Evolutionary conservation across 2,888 invertebrate species (phyloP).

Genomic region (Tyria jacobaeae): DNA sequence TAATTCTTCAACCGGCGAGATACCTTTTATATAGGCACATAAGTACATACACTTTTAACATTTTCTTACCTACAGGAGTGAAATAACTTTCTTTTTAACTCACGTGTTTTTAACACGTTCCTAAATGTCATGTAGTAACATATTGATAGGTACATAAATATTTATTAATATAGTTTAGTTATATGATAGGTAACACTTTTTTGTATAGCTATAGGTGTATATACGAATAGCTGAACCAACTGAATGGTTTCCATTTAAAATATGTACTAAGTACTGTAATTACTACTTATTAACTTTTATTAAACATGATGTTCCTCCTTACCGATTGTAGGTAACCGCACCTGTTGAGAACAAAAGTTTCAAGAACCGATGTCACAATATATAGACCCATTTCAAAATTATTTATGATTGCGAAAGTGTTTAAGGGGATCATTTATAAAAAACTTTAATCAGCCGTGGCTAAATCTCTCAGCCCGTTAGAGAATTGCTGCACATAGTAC

Average conservation of each 20-base stretch:
- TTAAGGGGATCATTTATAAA: too few relatives aligned
- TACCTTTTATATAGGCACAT: neutral
- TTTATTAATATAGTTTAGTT: constrained; percentile 12
- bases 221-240: neutral
- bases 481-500: too few relatives aligned
- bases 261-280: neutral
- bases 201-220: too few relatives aligned
- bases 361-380: too few relatives aligned
- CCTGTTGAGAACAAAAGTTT: too few relatives aligned
- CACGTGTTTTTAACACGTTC: constrained; percentile 34
- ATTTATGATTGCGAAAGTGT: too few relatives aligned
- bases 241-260: neutral
- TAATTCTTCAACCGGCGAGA: neutral
- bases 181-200: neutral
- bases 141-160: constrained; percentile 10
- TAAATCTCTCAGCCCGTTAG: too few relatives aligned
- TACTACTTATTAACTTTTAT: too few relatives aligned
- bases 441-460: too few relatives aligned
- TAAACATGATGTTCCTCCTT: too few relatives aligned
- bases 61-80: constrained; percentile 2
- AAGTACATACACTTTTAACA: constrained; percentile 1
- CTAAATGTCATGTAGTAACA: constrained; percentile 30
- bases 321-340: too few relatives aligned
- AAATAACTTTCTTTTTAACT: constrained; percentile 39
- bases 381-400: too few relatives aligned